Conservation (phyloP, 1,140 invertebrate genomes). For the Tetramorium alpestre region DNA sequence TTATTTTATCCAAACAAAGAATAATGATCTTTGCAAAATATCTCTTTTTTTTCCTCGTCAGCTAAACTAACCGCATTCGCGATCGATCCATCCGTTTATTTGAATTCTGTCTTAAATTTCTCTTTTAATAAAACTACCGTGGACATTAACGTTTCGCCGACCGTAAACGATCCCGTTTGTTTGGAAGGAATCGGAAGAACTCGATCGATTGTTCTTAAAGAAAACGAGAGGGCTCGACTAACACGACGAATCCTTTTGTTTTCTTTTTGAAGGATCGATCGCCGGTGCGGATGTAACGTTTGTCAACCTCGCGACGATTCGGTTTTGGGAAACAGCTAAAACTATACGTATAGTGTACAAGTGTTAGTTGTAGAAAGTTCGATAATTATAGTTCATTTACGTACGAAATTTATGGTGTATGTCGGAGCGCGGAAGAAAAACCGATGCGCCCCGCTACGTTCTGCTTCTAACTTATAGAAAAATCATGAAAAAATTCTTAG, state of each 20-base stretch:
- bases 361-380: conserved; percentile 60
- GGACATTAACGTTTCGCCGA: not conserved
- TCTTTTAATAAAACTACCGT: not conserved
- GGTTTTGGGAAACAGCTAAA: conserved; percentile 52
- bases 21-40: conserved; percentile 41
- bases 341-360: conserved; percentile 56
- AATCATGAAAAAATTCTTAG: conserved; percentile 68
- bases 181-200: not conserved
- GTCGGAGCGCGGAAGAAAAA: conserved; percentile 50
- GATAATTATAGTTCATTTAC: conserved; percentile 50
- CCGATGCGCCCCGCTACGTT: conserved; percentile 37
- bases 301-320: conserved; percentile 59
- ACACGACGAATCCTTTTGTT: not conserved
- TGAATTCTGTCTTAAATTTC: not conserved
- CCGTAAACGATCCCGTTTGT: not conserved
- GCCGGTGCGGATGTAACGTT: not conserved
- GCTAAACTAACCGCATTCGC: conserved; percentile 15
- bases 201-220: not conserved
- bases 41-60: not conserved
- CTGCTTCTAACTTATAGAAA: conserved; percentile 74
- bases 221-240: not conserved
- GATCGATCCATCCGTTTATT: not conserved
- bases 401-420: conserved; percentile 40
- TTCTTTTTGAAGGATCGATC: conserved; percentile 13
- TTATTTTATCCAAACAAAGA: conserved; percentile 23